phyloP scores from a whole-genome alignment of 2,797 vertebrate species.

The Anabacerthia variegaticeps region DNA sequence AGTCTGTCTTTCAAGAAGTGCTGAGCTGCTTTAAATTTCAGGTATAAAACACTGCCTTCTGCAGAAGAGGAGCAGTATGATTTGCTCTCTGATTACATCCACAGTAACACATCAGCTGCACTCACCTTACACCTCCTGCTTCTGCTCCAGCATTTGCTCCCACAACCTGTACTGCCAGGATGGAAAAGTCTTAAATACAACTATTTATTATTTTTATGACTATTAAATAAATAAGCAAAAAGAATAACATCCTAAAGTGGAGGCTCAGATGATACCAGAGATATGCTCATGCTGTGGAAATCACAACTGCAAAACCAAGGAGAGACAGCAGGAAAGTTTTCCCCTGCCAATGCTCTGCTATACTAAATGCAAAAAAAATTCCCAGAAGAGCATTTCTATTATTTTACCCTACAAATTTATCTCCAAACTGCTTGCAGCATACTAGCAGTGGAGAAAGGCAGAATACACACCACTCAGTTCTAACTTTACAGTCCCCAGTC shows the following conservation, averaged over 20 bases:
- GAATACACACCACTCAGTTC: neutral
- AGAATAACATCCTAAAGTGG: neutral
- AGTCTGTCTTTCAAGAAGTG: neutral
- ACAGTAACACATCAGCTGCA: accelerated
- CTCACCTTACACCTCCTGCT: accelerated
- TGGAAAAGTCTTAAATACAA: neutral
- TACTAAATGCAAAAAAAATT: neutral
- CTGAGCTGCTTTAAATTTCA: neutral
- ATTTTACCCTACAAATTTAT: neutral
- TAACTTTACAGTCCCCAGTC: neutral
- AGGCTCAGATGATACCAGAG: neutral
- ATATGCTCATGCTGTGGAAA: neutral
- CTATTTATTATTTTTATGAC: neutral
- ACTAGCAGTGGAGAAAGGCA: neutral
- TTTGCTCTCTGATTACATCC: neutral
- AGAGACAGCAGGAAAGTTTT: neutral
- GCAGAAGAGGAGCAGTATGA: neutral
- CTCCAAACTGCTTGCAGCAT: neutral
- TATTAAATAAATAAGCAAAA: neutral
- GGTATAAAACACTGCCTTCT: neutral
- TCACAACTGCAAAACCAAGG: neutral
- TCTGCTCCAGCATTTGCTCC: neutral
- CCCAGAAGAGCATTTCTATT: neutral
- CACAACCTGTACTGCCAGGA: neutral
- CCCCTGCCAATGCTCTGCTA: neutral